Evolutionary conservation across 2,888 invertebrate genomes (phyloP), one percentile per base, ranked within the genome.

Genomic region (Pogonocherus hispidulus): DNA sequence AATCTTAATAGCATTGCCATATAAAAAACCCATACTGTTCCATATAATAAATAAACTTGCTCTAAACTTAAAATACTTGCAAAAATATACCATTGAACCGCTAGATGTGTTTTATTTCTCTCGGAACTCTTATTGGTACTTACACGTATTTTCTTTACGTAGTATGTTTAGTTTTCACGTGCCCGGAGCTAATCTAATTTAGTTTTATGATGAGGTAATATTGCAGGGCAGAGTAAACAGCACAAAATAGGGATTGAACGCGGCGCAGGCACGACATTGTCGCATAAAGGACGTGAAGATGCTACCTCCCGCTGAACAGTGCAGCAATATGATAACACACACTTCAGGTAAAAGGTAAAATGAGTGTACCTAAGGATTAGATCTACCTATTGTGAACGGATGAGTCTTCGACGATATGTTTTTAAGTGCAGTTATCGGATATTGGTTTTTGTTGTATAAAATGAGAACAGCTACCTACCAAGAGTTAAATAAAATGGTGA

Each of bases 191-290:
- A 74, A 73, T 74, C 72, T 75, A 72, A 76, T 75, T 74, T 72
- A 73, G 67, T 76, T 76, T 76, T 75, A 73, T 72, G 73, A 74
- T 69, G 68, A 68, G 69, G 70, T 68, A 72, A 74, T 70, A 74
- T 73, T 66, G 57, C 72, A 52, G 55, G 62, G 60, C 65, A 67
- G 37, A 37, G 65, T 57, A 67, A 70, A 70, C 67, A 70, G 35
- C 47, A 62, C 22, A 47, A 56, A 51, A 63, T 63, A 63, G 51
- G 63, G 55, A 63, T 52, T 44, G 68, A 69, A 71, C 59, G 56
- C 44, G 64, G 54, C 56, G 18, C 4, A 60, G 59, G 65, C 71
- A 69, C 67, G 71, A 69, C 51, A 72, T 67, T 67, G 71, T 69
- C 67, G 60, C 64, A 65, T 72, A 72, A 72, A 52, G 32, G 65